These are phyloP conservation scores for Cyclina sinensis DNA, from an alignment of 1,140 invertebrate species.

Conservation along the genomic window DNA sequence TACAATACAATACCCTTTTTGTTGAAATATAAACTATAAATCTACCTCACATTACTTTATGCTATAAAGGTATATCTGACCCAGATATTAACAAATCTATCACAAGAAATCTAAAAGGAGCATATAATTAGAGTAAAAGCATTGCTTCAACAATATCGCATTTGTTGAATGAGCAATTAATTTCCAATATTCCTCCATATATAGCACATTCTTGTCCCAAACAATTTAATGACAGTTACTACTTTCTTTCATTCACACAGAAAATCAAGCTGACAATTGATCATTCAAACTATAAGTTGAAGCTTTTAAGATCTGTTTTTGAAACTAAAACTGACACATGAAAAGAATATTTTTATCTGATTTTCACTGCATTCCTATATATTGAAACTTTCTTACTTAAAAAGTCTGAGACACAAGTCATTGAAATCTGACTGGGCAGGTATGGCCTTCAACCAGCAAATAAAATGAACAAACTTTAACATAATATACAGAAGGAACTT, in stretches of 20 bases:
- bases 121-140: conserved; percentile 43
- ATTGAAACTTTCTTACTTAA: conserved; percentile 5
- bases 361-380: background rate
- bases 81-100: conserved; percentile 17
- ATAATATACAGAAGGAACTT: too few species aligned
- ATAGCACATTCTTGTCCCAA: conserved; percentile 5
- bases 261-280: background rate
- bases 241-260: background rate
- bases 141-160: conserved; percentile 48
- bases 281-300: conserved; percentile 49
- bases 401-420: too few species aligned
- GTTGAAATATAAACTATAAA: conserved; percentile 21
- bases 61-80: conserved; percentile 4
- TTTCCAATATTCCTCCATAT: background rate
- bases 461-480: too few species aligned
- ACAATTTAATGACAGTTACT: background rate
- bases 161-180: conserved; percentile 40
- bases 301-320: conserved; percentile 43
- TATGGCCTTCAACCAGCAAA: too few species aligned
- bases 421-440: too few species aligned
- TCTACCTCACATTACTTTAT: background rate
- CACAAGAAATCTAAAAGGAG: background rate
- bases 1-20: conserved; percentile 2
- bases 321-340: conserved; percentile 45
- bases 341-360: conserved; percentile 53